Conservation (phyloP, 2,797 vertebrate species). For the Syngnathus rostellatus region DNA sequence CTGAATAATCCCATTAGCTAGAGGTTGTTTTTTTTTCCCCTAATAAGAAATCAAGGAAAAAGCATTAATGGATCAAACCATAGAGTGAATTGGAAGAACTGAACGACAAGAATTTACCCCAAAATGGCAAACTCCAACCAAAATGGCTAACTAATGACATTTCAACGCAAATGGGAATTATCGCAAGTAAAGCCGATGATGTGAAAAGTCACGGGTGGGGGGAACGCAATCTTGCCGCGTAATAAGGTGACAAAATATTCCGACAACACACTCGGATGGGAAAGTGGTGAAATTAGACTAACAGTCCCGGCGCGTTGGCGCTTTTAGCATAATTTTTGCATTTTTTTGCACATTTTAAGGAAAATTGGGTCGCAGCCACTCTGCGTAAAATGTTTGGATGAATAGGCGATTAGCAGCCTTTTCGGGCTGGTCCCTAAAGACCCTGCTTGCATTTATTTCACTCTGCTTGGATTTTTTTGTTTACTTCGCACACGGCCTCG, state of each 20-base stretch:
- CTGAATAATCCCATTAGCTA: slow-evolving; percentile 14
- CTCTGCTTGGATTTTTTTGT: not conserved
- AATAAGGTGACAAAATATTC: not conserved
- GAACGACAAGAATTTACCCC: not conserved
- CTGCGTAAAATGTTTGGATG: not conserved
- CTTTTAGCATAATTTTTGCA: not conserved
- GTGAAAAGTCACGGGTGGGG: not conserved
- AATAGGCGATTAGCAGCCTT: not conserved
- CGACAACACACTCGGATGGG: not conserved
- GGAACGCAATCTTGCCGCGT: not conserved
- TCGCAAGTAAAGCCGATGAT: not conserved
- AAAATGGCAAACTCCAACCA: not conserved
- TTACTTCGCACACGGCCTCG: not conserved
- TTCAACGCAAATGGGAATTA: not conserved
- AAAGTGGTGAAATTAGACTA: not conserved
- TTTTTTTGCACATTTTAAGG: slow-evolving; percentile 1
- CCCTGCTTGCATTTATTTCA: not conserved
- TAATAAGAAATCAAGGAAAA: too few relatives aligned
- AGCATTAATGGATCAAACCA: too few relatives aligned
- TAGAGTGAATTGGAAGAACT: too few relatives aligned
- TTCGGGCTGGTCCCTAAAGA: not conserved
- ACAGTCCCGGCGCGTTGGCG: not conserved
- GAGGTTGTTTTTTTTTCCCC: too few relatives aligned
- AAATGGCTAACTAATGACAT: not conserved
- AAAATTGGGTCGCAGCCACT: not conserved